Percentiles rank a stretch among this genome's conserved stretches.
phyloP scores from a whole-genome alignment of 2,113 vertebrate species.

The Vulpes ferrilata region DNA sequence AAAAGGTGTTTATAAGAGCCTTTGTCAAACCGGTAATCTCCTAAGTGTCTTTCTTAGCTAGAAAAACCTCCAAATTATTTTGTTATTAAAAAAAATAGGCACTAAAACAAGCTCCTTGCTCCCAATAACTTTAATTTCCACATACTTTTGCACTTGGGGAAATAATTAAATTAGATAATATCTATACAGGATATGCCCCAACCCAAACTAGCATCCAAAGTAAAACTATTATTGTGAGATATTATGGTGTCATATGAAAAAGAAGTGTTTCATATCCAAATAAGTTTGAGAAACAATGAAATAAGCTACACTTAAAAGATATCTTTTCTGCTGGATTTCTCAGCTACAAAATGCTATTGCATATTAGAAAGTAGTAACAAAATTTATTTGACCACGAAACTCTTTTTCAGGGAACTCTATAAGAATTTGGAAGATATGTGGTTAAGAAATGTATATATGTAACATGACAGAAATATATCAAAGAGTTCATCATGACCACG shows the following conservation, averaged over 20 bases:
- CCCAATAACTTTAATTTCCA: conserved; percentile 30
- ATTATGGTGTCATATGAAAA: background rate
- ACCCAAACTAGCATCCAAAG: background rate
- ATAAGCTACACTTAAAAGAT: conserved; percentile 16
- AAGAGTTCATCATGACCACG: background rate
- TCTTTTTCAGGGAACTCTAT: background rate
- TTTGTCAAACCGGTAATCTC: background rate
- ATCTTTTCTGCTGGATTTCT: background rate
- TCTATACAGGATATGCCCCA: background rate
- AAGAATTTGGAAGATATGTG: conserved; percentile 13
- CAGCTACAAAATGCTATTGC: background rate
- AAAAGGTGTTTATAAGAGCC: conserved; percentile 26
- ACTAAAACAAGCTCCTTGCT: background rate
- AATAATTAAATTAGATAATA: conserved; percentile 32
- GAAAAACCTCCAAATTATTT: background rate
- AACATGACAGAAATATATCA: background rate
- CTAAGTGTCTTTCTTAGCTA: conserved; percentile 13
- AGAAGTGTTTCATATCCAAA: background rate
- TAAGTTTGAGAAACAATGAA: conserved; percentile 36
- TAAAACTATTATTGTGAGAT: conserved; percentile 17
- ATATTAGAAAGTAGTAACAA: conserved; percentile 4
- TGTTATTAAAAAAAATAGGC: background rate
- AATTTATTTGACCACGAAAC: conserved; percentile 49
- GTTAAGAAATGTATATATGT: conserved; percentile 21
- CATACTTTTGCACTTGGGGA: conserved; percentile 29